These are phyloP conservation scores for Daktulosphaira vitifoliae DNA, from an alignment of 1,140 invertebrate genomes.

Conservation along the genomic window DNA sequence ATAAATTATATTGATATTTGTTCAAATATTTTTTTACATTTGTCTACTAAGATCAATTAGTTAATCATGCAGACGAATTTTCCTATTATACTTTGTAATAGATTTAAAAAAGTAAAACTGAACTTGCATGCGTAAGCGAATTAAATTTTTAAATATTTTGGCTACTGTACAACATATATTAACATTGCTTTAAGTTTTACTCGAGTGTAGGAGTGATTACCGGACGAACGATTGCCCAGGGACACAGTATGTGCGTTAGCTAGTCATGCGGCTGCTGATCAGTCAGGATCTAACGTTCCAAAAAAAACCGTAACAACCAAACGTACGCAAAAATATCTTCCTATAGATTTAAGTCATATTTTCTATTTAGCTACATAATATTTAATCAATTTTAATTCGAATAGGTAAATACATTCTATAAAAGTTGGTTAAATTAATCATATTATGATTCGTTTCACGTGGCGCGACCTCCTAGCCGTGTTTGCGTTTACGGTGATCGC, in stretches of 20 bases:
- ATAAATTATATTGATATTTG: no score
- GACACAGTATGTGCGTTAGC: constrained; percentile 20
- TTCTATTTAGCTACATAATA: no score
- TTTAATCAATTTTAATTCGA: no score
- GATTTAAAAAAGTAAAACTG: no score
- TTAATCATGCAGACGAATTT: no score
- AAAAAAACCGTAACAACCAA: neutral
- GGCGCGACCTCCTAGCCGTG: neutral
- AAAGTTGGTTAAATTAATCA: no score
- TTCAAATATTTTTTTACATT: no score
- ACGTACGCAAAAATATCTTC: no score
- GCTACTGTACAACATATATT: constrained; percentile 8
- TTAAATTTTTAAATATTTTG: constrained; percentile 6
- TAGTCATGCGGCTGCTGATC: constrained; percentile 31
- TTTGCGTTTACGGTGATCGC: constrained; percentile 7
- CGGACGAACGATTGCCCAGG: constrained; percentile 14
- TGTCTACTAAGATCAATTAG: no score
- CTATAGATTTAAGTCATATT: no score
- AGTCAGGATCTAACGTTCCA: constrained; percentile 17
- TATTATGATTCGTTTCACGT: constrained; percentile 14
- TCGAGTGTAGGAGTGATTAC: constrained; percentile 24
- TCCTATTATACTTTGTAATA: no score
- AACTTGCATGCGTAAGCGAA: neutral
- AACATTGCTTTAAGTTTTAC: neutral
- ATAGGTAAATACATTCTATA: no score